Percentiles rank a stretch among this genome's conserved stretches.
Evolutionary conservation across 2,888 invertebrate species (phyloP).

Genomic region (Microplitis manilae): DNA sequence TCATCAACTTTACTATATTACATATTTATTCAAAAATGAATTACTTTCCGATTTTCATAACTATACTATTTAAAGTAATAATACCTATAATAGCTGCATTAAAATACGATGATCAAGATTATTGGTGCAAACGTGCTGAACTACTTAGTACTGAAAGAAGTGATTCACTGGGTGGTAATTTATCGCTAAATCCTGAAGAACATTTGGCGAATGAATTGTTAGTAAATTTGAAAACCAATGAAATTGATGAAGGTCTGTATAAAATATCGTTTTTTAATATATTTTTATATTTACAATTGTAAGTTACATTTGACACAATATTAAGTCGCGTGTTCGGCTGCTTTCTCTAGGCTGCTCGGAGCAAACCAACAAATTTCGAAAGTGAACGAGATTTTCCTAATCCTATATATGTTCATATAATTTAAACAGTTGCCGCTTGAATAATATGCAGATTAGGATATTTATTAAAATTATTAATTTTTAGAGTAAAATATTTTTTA

Average conservation of each 20-base stretch:
- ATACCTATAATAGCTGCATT: neutral
- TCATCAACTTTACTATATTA: too few species aligned
- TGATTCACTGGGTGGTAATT: neutral
- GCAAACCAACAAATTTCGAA: too few species aligned
- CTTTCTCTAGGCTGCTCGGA: too few species aligned
- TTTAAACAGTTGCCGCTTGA: too few species aligned
- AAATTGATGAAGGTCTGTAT: neutral
- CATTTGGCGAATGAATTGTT: neutral
- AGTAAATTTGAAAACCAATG: neutral
- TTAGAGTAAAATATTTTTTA: too few species aligned
- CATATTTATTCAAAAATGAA: neutral
- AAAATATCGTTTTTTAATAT: neutral
- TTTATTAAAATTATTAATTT: too few species aligned
- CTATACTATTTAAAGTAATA: neutral
- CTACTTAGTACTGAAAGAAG: neutral
- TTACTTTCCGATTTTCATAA: neutral
- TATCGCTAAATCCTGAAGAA: neutral
- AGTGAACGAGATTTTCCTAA: too few species aligned
- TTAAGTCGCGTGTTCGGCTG: too few species aligned
- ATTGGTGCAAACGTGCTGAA: neutral
- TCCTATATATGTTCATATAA: too few species aligned
- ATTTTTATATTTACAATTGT: neutral
- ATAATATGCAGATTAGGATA: too few species aligned
- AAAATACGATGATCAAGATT: neutral
- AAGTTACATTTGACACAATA: too few species aligned